These are phyloP conservation scores for Petrolisthes cinctipes DNA, from an alignment of 2,888 invertebrate genomes.

Conservation along the genomic window DNA sequence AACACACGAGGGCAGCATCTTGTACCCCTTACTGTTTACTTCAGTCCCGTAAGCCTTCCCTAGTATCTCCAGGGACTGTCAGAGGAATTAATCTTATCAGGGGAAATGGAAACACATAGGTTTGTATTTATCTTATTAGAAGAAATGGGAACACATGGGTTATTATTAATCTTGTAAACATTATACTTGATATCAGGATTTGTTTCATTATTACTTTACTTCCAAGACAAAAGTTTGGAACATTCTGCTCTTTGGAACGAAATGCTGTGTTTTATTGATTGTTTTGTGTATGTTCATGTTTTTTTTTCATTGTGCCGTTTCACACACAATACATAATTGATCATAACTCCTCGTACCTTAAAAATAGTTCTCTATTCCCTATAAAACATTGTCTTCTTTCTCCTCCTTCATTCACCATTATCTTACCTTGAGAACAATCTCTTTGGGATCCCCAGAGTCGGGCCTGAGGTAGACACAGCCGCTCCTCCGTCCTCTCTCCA, in stretches of 20 bases:
- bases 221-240: too few relatives aligned
- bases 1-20: slow-evolving; percentile 39
- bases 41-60: slow-evolving; percentile 18
- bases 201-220: too few relatives aligned
- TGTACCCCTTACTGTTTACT: slow-evolving; percentile 11
- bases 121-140: background rate
- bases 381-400: too few relatives aligned
- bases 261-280: too few relatives aligned
- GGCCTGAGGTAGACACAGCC: slow-evolving; percentile 72
- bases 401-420: background rate
- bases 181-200: too few relatives aligned
- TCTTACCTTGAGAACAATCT: slow-evolving; percentile 70
- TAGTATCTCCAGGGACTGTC: slow-evolving; percentile 65
- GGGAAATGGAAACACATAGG: background rate
- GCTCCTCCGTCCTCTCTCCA: slow-evolving; percentile 53
- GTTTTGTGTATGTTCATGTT: too few relatives aligned
- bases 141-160: background rate
- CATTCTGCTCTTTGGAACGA: too few relatives aligned
- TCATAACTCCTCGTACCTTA: too few relatives aligned
- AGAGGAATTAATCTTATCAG: too few relatives aligned
- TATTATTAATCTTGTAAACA: background rate
- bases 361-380: too few relatives aligned
- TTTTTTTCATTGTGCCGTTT: too few relatives aligned
- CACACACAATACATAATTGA: too few relatives aligned
- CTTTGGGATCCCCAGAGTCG: slow-evolving; percentile 72